Conservation (phyloP, 2,113 vertebrate species). For the Urocynchramus pylzowi region DNA sequence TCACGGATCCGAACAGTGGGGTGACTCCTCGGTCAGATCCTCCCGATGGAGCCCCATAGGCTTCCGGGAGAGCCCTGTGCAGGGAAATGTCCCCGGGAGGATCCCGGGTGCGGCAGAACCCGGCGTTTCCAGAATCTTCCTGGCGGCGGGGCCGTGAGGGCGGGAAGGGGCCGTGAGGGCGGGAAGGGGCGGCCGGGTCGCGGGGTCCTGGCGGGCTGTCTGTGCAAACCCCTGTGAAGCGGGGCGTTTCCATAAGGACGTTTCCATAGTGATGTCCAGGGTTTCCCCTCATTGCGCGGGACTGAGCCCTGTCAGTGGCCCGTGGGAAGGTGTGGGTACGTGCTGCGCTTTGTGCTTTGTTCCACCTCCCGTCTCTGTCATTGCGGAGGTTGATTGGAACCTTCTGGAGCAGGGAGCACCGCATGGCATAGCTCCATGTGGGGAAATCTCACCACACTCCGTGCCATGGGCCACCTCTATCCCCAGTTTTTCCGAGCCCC, state of each 20-base stretch:
- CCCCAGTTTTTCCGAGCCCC: rapidly evolving
- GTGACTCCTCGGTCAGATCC: neutral
- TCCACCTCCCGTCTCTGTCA: neutral
- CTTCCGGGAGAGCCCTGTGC: neutral
- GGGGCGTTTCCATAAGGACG: neutral
- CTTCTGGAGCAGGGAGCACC: neutral
- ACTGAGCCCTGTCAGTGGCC: too few species aligned
- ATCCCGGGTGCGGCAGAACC: neutral
- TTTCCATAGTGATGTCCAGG: neutral
- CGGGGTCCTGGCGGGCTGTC: neutral
- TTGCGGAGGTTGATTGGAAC: neutral
- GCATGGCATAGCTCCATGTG: neutral
- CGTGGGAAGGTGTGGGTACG: neutral
- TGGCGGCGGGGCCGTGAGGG: neutral
- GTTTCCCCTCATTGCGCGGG: neutral
- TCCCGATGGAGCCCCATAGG: neutral
- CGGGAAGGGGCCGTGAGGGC: neutral
- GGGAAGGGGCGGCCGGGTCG: neutral
- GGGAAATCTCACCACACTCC: neutral
- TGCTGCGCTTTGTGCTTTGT: neutral
- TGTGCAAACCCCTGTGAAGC: rapidly evolving
- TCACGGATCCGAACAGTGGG: neutral
- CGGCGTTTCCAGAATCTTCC: neutral
- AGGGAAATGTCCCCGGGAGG: neutral
- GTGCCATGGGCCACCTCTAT: neutral